phyloP scores from a whole-genome alignment of 1,140 invertebrate species.

The Achroia grisella region DNA sequence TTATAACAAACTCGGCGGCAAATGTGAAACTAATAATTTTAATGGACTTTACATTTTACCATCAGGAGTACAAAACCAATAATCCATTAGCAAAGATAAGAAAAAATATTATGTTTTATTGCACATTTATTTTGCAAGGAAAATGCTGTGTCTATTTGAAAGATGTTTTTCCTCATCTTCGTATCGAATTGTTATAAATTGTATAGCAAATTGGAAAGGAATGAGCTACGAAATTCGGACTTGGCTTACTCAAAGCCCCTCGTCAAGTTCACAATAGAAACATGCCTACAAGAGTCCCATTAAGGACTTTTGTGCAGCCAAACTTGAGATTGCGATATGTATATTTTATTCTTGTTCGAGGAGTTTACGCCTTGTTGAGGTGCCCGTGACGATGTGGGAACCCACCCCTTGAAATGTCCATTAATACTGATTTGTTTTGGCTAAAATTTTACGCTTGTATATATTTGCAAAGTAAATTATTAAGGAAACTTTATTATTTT shows the following conservation, averaged over 20 bases:
- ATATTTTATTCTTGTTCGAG: slow-evolving; percentile 20
- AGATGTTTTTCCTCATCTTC: not conserved
- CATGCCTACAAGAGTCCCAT: slow-evolving; percentile 10
- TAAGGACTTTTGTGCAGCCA: slow-evolving; percentile 9
- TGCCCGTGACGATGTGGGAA: not conserved
- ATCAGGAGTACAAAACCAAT: too few species aligned
- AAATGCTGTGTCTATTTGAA: not conserved
- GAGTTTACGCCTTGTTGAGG: not conserved
- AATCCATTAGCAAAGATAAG: too few species aligned
- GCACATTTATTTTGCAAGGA: not conserved
- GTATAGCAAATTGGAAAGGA: slow-evolving; percentile 30
- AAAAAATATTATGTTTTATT: not conserved
- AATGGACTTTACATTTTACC: not conserved
- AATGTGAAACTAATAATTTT: not conserved
- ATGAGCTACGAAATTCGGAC: slow-evolving; percentile 16
- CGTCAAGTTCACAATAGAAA: slow-evolving; percentile 21
- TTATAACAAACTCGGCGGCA: not conserved
- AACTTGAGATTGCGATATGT: slow-evolving; percentile 21
- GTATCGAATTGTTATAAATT: slow-evolving; percentile 17
- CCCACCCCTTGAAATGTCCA: too few species aligned
- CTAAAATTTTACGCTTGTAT: too few species aligned
- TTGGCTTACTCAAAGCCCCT: slow-evolving; percentile 12
- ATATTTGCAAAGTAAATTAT: too few species aligned
- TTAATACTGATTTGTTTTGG: too few species aligned
- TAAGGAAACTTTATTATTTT: too few species aligned